Conservation (phyloP, 2,797 vertebrate genomes). For the Bradypodion pumilum region DNA sequence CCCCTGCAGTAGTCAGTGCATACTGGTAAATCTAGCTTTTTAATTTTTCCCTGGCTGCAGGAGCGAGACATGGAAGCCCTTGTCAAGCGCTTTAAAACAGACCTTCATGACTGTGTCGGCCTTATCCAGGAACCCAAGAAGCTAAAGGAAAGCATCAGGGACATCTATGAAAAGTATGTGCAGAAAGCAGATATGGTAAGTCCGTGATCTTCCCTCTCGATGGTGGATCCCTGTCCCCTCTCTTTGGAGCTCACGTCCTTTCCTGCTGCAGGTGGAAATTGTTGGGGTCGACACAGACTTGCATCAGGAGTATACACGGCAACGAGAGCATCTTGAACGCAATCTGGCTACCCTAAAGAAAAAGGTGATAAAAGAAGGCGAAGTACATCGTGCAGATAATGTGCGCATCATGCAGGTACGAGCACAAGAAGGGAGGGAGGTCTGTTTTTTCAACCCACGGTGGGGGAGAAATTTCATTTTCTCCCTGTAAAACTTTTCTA, state of each 20-base stretch:
- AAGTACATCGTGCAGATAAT: constrained; percentile 81
- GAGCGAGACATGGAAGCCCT: constrained; percentile 79
- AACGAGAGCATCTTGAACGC: constrained; percentile 83
- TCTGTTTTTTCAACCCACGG: not conserved
- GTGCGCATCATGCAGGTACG: constrained; percentile 86
- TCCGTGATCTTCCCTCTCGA: constrained; percentile 34
- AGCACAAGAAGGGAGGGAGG: not conserved
- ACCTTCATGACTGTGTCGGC: constrained; percentile 81
- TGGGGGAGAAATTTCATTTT: not conserved
- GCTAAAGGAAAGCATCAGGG: constrained; percentile 81
- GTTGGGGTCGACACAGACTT: constrained; percentile 76
- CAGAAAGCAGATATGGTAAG: constrained; percentile 81
- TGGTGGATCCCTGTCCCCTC: not conserved
- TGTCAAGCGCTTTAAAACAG: constrained; percentile 84
- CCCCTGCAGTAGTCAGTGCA: not conserved
- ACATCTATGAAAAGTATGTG: constrained; percentile 81
- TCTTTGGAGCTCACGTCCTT: not conserved
- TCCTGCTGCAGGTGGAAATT: constrained; percentile 80
- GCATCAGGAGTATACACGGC: constrained; percentile 76
- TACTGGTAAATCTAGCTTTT: constrained; percentile 34
- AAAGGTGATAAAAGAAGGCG: constrained; percentile 79
- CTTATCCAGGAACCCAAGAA: constrained; percentile 87
- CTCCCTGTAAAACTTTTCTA: not conserved
- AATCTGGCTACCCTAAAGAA: constrained; percentile 81
- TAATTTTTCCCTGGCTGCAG: constrained; percentile 65